A percentile compares a stretch with the other conserved stretches of the same genome.
Conservation (phyloP, 1,140 invertebrate genomes). For the Drosophila bipectinata region DNA sequence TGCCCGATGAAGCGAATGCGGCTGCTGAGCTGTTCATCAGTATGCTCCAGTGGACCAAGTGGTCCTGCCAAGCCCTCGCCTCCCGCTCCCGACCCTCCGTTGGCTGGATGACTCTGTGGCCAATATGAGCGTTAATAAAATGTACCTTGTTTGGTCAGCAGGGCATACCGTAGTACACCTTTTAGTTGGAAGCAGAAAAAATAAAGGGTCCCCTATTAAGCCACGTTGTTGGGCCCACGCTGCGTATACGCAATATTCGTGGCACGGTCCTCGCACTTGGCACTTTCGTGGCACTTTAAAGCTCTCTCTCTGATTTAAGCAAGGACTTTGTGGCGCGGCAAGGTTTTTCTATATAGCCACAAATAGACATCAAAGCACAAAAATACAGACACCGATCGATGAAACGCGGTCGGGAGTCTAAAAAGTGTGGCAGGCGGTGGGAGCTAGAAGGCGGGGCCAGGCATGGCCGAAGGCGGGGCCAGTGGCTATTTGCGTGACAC, state of each 20-base stretch:
- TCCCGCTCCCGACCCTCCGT: neutral
- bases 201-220: constrained; percentile 30
- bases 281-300: constrained; percentile 25
- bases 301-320: constrained; percentile 39
- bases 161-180: constrained; percentile 32
- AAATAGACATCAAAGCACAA: constrained; percentile 78
- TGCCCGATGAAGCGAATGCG: constrained; percentile 46
- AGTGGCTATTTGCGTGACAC: constrained; percentile 66
- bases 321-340: constrained; percentile 18
- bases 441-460: neutral
- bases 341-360: constrained; percentile 15
- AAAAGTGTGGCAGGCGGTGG: constrained; percentile 1
- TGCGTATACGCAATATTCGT: constrained; percentile 61
- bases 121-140: constrained; percentile 61
- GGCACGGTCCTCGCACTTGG: constrained; percentile 1
- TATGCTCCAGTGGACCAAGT: constrained; percentile 33
- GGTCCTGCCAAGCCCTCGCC: constrained; percentile 5
- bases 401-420: constrained; percentile 17
- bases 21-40: constrained; percentile 45
- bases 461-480: constrained; percentile 13
- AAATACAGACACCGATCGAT: constrained; percentile 57
- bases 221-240: constrained; percentile 45
- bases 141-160: constrained; percentile 28
- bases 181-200: constrained; percentile 8
- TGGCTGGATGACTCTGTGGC: constrained; percentile 21